Evolutionary conservation across 1,140 invertebrate species (phyloP), one percentile per base, ranked within the genome.

Genomic region (Rhyacophila brunnea): DNA sequence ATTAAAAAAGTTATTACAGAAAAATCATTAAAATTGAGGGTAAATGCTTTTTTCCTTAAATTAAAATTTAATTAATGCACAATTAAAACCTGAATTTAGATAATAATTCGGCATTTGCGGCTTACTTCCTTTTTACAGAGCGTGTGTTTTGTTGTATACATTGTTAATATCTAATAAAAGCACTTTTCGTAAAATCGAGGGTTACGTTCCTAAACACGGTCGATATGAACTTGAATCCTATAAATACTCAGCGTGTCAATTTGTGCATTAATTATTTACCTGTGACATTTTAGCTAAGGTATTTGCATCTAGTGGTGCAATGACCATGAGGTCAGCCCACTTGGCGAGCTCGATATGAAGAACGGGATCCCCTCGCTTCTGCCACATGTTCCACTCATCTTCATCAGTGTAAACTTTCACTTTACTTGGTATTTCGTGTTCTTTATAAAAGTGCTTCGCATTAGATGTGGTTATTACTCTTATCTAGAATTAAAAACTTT

Each of bases 301-400:
- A 71, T 99, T 99, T 7, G 96, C 97, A 83, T 97, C 95, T 5
- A 99, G 72, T 0, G 98, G 98, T 18, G 96, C 95, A 65, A 99
- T 91, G 0, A 99, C 66, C 65, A 98, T 79, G 11, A 96, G 63
- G 75, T 99, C 93, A 0, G 97, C 96, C 95, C 95, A 98, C 74
- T 96, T 95, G 6, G 88, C 85, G 3, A 99, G 78, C 63, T 99
- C 94, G 64, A 99, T 98, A 70, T 99, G 98, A 0, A 99, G 69
- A 0, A 99, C 92, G 5, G 95, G 95, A 83, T 99, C 97, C 0
- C 92, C 92, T 64, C 95, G 80, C 40, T 85, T 82, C 53, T 87
- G 85, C 96, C 96, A 99, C n/a, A 81, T 78, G 1, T 81, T 76
- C 96, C 97, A 99, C 80, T 99, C 97, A 67, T 91, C 87, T 14